Percentiles rank a stretch among this genome's conserved stretches.
phyloP scores from a whole-genome alignment of 2,888 invertebrate species.

The Synanthedon vespiformis region DNA sequence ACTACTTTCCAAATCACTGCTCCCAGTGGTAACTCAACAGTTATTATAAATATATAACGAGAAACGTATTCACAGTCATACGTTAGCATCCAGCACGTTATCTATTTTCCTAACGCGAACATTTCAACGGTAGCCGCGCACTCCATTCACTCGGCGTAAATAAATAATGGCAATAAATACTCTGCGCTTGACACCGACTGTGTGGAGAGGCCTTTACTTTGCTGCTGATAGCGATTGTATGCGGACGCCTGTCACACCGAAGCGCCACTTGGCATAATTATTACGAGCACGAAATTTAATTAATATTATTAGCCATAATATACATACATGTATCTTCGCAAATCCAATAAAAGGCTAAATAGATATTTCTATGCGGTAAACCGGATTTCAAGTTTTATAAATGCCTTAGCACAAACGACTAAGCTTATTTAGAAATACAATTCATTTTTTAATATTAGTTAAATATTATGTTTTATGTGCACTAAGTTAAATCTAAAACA shows the following conservation, averaged over 20 bases:
- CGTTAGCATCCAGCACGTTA: slow-evolving; percentile 3
- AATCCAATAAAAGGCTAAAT: neutral
- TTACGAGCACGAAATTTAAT: too few species aligned
- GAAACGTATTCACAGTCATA: slow-evolving; percentile 10
- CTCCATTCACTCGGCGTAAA: slow-evolving; percentile 26
- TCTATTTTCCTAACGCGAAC: slow-evolving; percentile 10
- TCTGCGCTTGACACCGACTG: slow-evolving; percentile 54
- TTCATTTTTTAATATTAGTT: neutral
- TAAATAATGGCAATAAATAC: slow-evolving; percentile 64
- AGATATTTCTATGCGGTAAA: neutral
- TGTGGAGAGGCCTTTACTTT: slow-evolving; percentile 54
- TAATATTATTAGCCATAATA: too few species aligned
- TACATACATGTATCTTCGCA: neutral
- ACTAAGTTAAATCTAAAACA: too few species aligned
- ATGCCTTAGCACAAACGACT: too few species aligned
- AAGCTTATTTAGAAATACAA: too few species aligned
- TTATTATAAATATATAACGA: too few species aligned
- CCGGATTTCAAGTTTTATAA: neutral
- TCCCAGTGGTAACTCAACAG: too few species aligned
- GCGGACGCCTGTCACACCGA: slow-evolving; percentile 24
- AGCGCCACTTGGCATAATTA: too few species aligned
- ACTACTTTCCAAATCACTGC: too few species aligned
- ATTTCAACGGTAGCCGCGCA: slow-evolving; percentile 11
- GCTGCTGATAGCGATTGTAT: slow-evolving; percentile 25
- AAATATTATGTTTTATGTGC: neutral